Evolutionary conservation across 2,888 invertebrate genomes (phyloP).

Genomic region (Diogma glabrata): DNA sequence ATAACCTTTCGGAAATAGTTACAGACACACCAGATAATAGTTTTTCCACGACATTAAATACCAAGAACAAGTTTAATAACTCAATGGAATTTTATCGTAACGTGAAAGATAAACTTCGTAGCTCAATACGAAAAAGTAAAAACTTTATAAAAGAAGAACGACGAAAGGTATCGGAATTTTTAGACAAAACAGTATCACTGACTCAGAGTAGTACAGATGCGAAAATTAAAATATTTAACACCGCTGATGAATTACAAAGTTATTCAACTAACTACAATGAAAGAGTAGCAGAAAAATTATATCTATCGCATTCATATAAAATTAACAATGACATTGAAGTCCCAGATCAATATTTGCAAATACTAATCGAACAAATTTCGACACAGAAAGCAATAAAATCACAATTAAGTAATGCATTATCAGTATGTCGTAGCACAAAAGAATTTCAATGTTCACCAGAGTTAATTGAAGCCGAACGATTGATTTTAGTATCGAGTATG

Average conservation of each 20-base stretch:
- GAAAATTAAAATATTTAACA: no score
- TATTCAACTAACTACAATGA: background rate
- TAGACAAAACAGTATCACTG: constrained; percentile 15
- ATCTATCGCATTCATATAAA: background rate
- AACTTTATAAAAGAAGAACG: constrained; percentile 26
- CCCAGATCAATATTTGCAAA: constrained; percentile 23
- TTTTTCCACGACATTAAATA: no score
- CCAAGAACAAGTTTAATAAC: constrained; percentile 4
- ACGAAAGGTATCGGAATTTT: constrained; percentile 24
- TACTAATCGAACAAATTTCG: constrained; percentile 16
- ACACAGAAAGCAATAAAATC: constrained; percentile 24
- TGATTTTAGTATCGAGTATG: constrained; percentile 34
- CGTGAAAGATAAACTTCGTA: constrained; percentile 29
- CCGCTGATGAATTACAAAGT: background rate
- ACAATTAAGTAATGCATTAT: constrained; percentile 38
- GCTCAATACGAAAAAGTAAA: constrained; percentile 31
- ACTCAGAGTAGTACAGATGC: background rate
- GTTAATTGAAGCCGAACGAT: constrained; percentile 41
- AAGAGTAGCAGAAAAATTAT: constrained; percentile 1
- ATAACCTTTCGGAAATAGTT: no score
- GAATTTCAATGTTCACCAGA: constrained; percentile 38
- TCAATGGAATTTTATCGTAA: constrained; percentile 26
- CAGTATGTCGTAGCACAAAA: constrained; percentile 36
- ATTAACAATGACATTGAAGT: constrained; percentile 20
- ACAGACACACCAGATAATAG: no score